Evolutionary conservation across 2,797 vertebrate species (phyloP), one percentile per base, ranked within the genome.

Genomic region (Esox masquinongy): DNA sequence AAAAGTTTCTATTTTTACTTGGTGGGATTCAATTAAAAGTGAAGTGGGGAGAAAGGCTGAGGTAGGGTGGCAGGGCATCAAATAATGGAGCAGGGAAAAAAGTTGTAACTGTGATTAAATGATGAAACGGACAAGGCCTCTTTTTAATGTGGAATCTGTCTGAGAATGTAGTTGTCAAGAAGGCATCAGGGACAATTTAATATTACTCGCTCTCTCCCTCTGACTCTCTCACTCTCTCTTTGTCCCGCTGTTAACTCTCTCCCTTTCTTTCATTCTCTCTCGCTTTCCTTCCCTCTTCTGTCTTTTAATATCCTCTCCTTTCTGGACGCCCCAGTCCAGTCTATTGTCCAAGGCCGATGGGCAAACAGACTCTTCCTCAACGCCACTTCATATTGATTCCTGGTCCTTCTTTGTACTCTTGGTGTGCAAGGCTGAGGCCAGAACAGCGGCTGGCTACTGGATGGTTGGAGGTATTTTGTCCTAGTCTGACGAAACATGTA

Each of bases 281-380:
- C 61, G 0, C 64, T 67, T 67, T 29, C 31, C 26, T 15, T 29
- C 29, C 31, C 34, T 31, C 17, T 19, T 53, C 50, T 47, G 34
- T 22, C 59, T 24, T 39, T 56, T 50, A 76, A 76, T 50, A 70
- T 63, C 12, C 43, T 17, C 12, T 9, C 68, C 66, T 70, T 36
- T 0, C 67, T 59, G 9, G 67, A 31, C 9, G 24, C 34, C 36
- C 17, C 67, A 43, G 74, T 19, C 36, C 66, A 22, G 66, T 26
- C 47, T 49, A 8, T 34, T 61, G 34, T 43, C 67, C 50, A 70
- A 26, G 43, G 16, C 67, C 1, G 1, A 47, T 24, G 22, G 24
- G n/a, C 11, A 61, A 24, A 47, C 24, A 68, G 3, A 19, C 12
- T 5, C 17, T 29, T 15, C 14, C 29, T 61, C 22, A 59, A 11